Base-by-base conservation (phyloP, 2,797 vertebrate species). In the Sparus aurata region DNA sequence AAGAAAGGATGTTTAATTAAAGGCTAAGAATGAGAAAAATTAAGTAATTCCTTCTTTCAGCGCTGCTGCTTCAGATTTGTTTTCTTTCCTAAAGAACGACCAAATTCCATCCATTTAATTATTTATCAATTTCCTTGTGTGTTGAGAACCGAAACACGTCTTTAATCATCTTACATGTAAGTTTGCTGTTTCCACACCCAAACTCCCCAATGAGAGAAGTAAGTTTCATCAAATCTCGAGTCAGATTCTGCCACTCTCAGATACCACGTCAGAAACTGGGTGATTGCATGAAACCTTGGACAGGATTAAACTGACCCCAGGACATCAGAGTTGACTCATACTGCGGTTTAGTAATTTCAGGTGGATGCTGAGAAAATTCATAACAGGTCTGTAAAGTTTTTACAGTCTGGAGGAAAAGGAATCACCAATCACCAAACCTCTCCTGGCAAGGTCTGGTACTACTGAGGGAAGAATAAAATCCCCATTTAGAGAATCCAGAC, bases 221-320 rank as follows among this genome's bases (percentile, higher is more conserved):
- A 46, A 53, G 25, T 50, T 41, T 52, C 2, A 55, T 66, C 25
- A 57, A 30, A 79, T 64, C 45, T 58, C 17, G 11, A 27, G 25
- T 17, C 27, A 25, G 43, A 63, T 17, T n/a, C 22, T 12, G 23
- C 46, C 22, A 30, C 23, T 20, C 60, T 69, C 18, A n/a, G 34
- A 22, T 20, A 7, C 47, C 49, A 57, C 1, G 4, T 16, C 15
- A 59, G 53, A 17, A 59, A 75, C 49, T 3, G 34, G 0, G 25
- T 65, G 41, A 68, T 41, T 62, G 54, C 62, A 53, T 46, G 16
- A 69, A 67, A 71, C 71, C n/a, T 61, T 20, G 2, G 46, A 60
- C 54, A 15, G 68, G 68, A 76, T 58, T 70, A 53, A 69, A 73
- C n/a, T 11, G 52, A 67, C 66, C 68, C 9, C 22, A 11, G 59